These are phyloP conservation scores for Tetramorium parvispinum DNA, from an alignment of 1,140 invertebrate species.

Conservation along the genomic window DNA sequence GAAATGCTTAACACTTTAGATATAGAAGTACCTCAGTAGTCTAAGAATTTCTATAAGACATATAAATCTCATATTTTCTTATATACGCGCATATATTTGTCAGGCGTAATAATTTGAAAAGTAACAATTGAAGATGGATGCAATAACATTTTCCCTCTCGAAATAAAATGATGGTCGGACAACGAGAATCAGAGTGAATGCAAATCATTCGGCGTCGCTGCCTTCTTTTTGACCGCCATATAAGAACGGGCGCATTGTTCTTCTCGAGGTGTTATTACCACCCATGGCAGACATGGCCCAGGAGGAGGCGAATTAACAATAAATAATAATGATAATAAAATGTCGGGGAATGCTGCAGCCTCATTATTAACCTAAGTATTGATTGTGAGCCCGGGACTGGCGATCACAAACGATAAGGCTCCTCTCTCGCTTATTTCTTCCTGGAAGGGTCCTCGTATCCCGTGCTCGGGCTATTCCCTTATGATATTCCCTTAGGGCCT, in stretches of 20 bases:
- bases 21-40: neutral
- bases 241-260: slow-evolving; percentile 71
- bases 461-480: slow-evolving; percentile 56
- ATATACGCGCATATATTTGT: neutral
- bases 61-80: neutral
- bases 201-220: slow-evolving; percentile 44
- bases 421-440: slow-evolving; percentile 69
- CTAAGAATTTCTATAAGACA: neutral
- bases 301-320: slow-evolving; percentile 74
- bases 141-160: neutral
- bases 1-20: neutral
- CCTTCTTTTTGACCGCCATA: slow-evolving; percentile 50
- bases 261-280: slow-evolving; percentile 72
- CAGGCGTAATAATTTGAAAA: slow-evolving; percentile 4
- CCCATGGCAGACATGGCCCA: slow-evolving; percentile 42
- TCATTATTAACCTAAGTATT: slow-evolving; percentile 80
- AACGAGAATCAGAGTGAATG: slow-evolving; percentile 48
- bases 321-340: slow-evolving; percentile 81
- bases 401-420: slow-evolving; percentile 75
- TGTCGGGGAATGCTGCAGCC: slow-evolving; percentile 70
- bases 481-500: slow-evolving; percentile 33
- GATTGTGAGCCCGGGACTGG: slow-evolving; percentile 70
- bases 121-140: slow-evolving; percentile 29
- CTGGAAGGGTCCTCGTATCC: slow-evolving; percentile 70
- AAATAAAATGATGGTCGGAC: slow-evolving; percentile 24